Evolutionary conservation across 2,113 vertebrate species (phyloP), one percentile per base, ranked within the genome.

Genomic region (Platanista minor): DNA sequence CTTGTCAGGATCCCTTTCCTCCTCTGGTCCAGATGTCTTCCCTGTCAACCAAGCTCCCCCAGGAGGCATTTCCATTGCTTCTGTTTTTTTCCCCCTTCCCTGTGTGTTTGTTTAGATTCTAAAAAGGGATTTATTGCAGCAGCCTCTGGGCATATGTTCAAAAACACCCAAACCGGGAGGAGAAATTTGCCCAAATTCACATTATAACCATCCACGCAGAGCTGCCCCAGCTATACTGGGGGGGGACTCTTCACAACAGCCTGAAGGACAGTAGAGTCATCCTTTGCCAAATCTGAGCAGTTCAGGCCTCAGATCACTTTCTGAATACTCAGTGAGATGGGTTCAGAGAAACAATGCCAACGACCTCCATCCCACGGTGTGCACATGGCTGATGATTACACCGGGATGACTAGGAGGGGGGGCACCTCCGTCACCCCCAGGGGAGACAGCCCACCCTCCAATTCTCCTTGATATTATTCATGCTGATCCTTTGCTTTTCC

Each of bases 121-220:
- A 95, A 90, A 96, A 93, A 84, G 67, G 64, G 74, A 83, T 91
- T 82, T 89, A 74, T 41, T 64, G 62, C n/a, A 72, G 78, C 75
- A 93, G 46, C 27, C 72, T 86, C 91, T 80, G 93, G 71, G 81
- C 74, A 86, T 57, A 59, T 14, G 39, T 83, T 97, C 88, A 94
- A 74, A 95, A 93, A 62, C 31, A 88, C 49, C n/a, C 71, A 93
- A 69, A 85, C 27, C 36, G 62, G 77, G 67, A n/a, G 52, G 57
- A 82, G 43, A 82, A 86, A 89, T 87, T 72, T 87, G n/a, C 43
- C 74, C 59, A 89, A 57, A 33, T 36, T 85, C 64, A 31, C 41
- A 9, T 2, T 27, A 20, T 49, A 36, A 8, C 46, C 77, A 15
- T 84, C 25, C 43, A 62, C 0, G 4, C 8, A 57, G 57, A 85